phyloP scores from a whole-genome alignment of 2,113 vertebrate genomes.

The Rhinoptilus africanus region DNA sequence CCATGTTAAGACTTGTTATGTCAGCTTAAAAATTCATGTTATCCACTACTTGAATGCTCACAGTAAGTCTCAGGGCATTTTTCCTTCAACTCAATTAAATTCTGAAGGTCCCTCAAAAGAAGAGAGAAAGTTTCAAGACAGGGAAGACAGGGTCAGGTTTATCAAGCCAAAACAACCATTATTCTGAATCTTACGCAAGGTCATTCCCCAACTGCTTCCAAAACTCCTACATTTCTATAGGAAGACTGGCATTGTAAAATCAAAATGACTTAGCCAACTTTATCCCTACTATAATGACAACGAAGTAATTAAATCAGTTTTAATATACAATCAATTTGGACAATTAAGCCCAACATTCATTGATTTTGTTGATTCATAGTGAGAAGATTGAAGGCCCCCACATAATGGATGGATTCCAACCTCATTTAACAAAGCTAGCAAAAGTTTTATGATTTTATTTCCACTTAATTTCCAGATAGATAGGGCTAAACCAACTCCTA shows the following conservation, averaged over 20 bases:
- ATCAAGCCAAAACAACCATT: neutral
- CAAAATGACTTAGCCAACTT: neutral
- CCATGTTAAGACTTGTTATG: slow-evolving; percentile 15
- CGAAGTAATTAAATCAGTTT: neutral
- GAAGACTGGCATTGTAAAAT: neutral
- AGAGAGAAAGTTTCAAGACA: neutral
- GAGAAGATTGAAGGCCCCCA: neutral
- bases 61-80: neutral
- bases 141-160: neutral
- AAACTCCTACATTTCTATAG: neutral
- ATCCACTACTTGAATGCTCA: slow-evolving; percentile 2
- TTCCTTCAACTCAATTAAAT: slow-evolving; percentile 24
- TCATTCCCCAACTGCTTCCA: neutral
- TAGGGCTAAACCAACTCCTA: neutral
- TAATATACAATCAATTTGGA: neutral
- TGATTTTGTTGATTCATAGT: neutral
- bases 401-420: neutral
- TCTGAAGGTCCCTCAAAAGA: neutral
- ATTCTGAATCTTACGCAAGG: neutral
- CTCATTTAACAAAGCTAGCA: neutral
- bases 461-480: neutral
- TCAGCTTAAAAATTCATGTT: slow-evolving; percentile 35
- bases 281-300: neutral
- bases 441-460: neutral
- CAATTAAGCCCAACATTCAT: neutral